Evolutionary conservation across 2,888 invertebrate species (phyloP), one percentile per base, ranked within the genome.

Genomic region (Lymantria dispar): DNA sequence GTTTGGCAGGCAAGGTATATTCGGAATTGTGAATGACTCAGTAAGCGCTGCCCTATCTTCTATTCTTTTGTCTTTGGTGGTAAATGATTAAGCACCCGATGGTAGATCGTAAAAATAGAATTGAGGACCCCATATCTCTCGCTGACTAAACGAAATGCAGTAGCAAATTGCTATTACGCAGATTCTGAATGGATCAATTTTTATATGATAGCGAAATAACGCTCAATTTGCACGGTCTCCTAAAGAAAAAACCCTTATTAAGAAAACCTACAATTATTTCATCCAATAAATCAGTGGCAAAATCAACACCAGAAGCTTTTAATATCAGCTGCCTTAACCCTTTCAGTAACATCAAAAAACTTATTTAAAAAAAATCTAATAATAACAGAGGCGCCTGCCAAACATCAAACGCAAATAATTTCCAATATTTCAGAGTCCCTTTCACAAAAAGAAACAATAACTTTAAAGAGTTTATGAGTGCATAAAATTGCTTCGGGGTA

Each of bases 371-470:
- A 56, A 58, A 50, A 50, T 12, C 42, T 52, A 52, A 59, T 56
- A 68, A 56, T 48, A 49, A 36, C 62, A 42, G 56, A 63, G 65
- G 56, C 58, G 58, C 64, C 67, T 50, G 69, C 62, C 77, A 74
- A 82, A 85, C 83, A 83, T 85, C 87, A 87, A 87, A 87, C 78
- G 76, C 54, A 81, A 83, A 87, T 85, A 85, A 85, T 81, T 77
- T 75, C 75, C 68, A 78, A 88, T 89, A 86, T 83, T 81, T 89
- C 88, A 87, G 83, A 83, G 88, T 83, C 85, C 64, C 65, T 56
- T 74, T 68, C 68, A 74, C 70, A 76, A 83, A 87, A 83, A 83
- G 83, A 87, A 90, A 89, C 88, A 89, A 89, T 88, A 85, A 85
- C 76, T 87, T 79, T 76, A 71, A 83, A 85, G 80, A 81, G 83